Percentiles rank a stretch among this genome's conserved stretches.
These are phyloP conservation scores for Chiridota heheva DNA, from an alignment of 35 echinoderm and acorn worm genomes.

Conservation along the genomic window DNA sequence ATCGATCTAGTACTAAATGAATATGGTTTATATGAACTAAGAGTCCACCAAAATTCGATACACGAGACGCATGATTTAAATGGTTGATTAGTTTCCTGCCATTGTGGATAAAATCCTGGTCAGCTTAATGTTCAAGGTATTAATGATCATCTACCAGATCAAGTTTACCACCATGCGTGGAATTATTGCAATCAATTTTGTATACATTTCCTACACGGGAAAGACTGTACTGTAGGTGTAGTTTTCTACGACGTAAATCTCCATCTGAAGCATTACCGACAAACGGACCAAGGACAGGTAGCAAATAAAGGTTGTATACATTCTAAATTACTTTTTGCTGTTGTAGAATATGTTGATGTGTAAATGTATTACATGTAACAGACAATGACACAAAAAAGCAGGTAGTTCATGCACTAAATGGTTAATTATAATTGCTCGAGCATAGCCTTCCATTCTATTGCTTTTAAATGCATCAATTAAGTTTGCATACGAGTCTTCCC, in stretches of 20 bases:
- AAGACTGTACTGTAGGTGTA: not conserved
- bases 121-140: not conserved
- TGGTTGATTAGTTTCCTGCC: conserved; percentile 3
- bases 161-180: not conserved
- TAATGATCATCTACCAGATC: not conserved
- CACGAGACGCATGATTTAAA: not conserved
- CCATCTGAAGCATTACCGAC: conserved; percentile 3
- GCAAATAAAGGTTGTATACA: conserved; percentile 3
- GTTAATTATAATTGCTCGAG: not conserved
- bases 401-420: not conserved
- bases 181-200: not conserved
- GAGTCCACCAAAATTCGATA: not conserved
- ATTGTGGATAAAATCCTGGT: conserved; percentile 3
- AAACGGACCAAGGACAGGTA: not conserved
- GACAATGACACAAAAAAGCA: not conserved
- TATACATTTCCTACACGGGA: not conserved
- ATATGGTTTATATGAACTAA: not conserved
- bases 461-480: not conserved
- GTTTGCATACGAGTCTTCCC: not conserved
- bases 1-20: not conserved
- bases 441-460: not conserved
- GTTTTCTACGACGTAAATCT: not conserved
- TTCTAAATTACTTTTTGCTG: not conserved
- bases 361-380: conserved; percentile 2
- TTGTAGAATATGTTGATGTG: not conserved